Evolutionary conservation across 2,888 invertebrate species (phyloP), one percentile per base, ranked within the genome.

Genomic region (Noctua fimbriata): DNA sequence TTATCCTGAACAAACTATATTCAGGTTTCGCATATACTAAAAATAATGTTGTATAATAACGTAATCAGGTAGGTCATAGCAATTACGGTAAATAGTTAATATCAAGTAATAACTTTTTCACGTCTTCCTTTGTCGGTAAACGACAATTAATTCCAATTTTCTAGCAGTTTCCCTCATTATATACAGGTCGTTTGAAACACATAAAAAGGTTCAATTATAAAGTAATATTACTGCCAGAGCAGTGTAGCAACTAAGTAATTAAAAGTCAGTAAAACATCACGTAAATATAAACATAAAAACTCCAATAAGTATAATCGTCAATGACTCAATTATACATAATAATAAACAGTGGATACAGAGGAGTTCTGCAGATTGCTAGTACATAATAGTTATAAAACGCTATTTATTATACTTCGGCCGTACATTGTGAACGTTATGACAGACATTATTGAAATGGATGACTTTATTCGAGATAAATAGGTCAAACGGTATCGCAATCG

Each of bases 401-500:
- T 91, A 92, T 94, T 93, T 94, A 94, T 92, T 94, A 89, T 91
- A 91, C 76, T 87, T 52, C 85, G 89, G 87, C 90, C 92, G 91
- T 93, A 95, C 94, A 93, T 93, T 95, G 94, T 94, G 93, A 86
- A 89, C 91, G 91, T 95, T 94, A 95, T 92, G 93, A 93, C 93
- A 92, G 92, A 92, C 92, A 93, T 94, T 95, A 96, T 96, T 96
- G 95, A 96, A 94, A 96, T 94, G 94, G 94, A 96, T 95, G 95
- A 94, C 96, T 95, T 93, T 95, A 96, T 94, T 90, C 90, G 85
- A 93, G 96, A 96, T 96, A 96, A 95, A 93, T 92, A 91, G 96
- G 96, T 96, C 95, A 95, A 90, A 89, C 87, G 93, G 93, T 95
- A 96, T 95, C 95, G 86, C 91, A 85, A 92, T 93, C 91, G 93